A percentile compares a stretch with the other conserved stretches of the same genome.
Evolutionary conservation across 2,888 invertebrate species (phyloP).

Genomic region (Exocentrus adspersus): DNA sequence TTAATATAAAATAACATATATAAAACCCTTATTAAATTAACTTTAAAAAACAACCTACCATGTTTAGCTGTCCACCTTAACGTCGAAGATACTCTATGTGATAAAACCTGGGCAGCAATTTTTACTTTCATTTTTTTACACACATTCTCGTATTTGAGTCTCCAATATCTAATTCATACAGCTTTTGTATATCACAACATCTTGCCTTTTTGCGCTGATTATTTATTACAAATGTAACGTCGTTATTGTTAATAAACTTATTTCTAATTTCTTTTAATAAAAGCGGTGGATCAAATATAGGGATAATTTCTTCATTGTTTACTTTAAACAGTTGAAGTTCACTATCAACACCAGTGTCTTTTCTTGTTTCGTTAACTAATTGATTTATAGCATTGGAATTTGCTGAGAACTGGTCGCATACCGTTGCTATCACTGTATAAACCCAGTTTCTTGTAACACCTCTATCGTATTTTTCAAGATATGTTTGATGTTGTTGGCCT

Average conservation of each 20-base stretch:
- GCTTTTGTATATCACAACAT: background rate
- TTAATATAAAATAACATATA: too few species aligned
- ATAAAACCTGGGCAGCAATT: background rate
- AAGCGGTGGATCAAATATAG: background rate
- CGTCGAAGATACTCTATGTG: background rate
- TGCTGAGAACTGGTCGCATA: too few species aligned
- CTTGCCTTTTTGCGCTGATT: background rate
- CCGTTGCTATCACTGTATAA: background rate
- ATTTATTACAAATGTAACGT: background rate
- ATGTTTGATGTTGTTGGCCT: background rate
- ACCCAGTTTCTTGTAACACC: background rate
- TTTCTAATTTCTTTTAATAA: background rate
- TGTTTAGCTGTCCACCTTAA: background rate
- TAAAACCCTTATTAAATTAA: too few species aligned
- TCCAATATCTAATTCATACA: background rate
- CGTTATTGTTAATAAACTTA: background rate
- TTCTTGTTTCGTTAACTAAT: too few species aligned
- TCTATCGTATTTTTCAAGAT: background rate
- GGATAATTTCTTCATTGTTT: background rate
- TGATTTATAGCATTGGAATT: too few species aligned
- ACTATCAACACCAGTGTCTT: too few species aligned
- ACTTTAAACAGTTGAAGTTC: background rate
- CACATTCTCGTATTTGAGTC: background rate
- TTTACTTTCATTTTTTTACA: background rate
- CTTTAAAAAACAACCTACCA: background rate